phyloP scores from a whole-genome alignment of 2,888 invertebrate species.

The Lycocerus yunnanus region DNA sequence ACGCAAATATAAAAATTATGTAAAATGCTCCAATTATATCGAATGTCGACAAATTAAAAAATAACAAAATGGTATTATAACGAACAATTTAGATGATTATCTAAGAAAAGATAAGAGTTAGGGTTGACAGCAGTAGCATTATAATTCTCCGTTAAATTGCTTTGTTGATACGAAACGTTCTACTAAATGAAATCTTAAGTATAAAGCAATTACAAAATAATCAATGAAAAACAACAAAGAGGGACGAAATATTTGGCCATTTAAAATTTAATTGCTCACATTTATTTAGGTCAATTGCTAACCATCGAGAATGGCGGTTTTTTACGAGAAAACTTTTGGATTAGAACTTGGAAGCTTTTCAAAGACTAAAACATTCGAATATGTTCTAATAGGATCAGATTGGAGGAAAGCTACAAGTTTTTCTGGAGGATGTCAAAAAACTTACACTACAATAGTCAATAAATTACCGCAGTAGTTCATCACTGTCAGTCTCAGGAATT shows the following conservation, averaged over 20 bases:
- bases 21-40: background rate
- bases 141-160: conserved; percentile 15
- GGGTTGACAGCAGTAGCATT: background rate
- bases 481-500: conserved; percentile 11
- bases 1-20: background rate
- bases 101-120: background rate
- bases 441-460: conserved; percentile 9
- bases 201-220: conserved; percentile 5
- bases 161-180: conserved; percentile 7
- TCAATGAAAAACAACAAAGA: background rate
- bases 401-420: background rate
- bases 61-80: background rate
- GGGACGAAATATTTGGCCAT: background rate
- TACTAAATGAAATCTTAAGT: conserved; percentile 10
- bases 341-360: too few species aligned
- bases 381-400: background rate
- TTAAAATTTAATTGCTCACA: background rate
- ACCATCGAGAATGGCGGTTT: background rate
- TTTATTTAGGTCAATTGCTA: background rate
- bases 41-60: background rate
- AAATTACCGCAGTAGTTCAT: conserved; percentile 13
- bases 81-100: background rate
- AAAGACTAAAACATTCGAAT: background rate
- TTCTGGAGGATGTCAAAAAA: conserved; percentile 8
- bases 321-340: background rate